phyloP scores from a whole-genome alignment of 2,888 invertebrate species.

The Opisthograptis luteolata region DNA sequence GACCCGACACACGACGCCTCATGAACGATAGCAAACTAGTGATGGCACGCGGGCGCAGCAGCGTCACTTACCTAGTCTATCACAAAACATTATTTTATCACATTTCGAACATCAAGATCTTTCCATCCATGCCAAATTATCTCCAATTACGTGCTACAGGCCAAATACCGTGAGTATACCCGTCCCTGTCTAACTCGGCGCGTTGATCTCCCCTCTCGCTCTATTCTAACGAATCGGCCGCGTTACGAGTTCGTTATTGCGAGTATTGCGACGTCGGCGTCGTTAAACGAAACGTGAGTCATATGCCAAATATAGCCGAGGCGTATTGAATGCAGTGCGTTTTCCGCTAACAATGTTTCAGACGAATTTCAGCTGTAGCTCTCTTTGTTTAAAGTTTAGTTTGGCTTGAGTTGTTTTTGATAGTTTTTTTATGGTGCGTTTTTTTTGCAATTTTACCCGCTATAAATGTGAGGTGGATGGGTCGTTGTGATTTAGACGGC shows the following conservation, averaged over 20 bases:
- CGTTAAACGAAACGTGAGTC: slow-evolving; percentile 28
- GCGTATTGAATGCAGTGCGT: slow-evolving; percentile 1
- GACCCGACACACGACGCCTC: too few relatives aligned
- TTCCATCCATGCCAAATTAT: slow-evolving; percentile 1
- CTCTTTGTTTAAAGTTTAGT: neutral
- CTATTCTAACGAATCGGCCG: slow-evolving; percentile 8
- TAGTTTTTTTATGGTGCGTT: slow-evolving; percentile 7
- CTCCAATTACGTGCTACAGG: too few relatives aligned
- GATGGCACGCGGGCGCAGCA: too few relatives aligned
- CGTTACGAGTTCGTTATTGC: slow-evolving; percentile 2
- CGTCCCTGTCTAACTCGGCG: slow-evolving; percentile 4
- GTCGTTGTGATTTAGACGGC: too few relatives aligned
- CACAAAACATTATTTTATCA: too few relatives aligned
- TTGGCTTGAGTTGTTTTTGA: neutral
- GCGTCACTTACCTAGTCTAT: too few relatives aligned
- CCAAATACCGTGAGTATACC: too few relatives aligned
- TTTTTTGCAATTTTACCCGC: too few relatives aligned
- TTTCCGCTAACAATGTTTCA: slow-evolving; percentile 10
- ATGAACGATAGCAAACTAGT: too few relatives aligned
- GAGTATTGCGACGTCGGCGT: too few relatives aligned
- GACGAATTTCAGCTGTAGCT: slow-evolving; percentile 4
- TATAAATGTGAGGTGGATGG: too few relatives aligned
- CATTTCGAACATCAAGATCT: too few relatives aligned
- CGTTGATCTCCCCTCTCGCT: slow-evolving; percentile 7
- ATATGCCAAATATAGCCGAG: slow-evolving; percentile 20